phyloP scores from a whole-genome alignment of 1,140 invertebrate genomes.

The Heliconius hewitsoni region DNA sequence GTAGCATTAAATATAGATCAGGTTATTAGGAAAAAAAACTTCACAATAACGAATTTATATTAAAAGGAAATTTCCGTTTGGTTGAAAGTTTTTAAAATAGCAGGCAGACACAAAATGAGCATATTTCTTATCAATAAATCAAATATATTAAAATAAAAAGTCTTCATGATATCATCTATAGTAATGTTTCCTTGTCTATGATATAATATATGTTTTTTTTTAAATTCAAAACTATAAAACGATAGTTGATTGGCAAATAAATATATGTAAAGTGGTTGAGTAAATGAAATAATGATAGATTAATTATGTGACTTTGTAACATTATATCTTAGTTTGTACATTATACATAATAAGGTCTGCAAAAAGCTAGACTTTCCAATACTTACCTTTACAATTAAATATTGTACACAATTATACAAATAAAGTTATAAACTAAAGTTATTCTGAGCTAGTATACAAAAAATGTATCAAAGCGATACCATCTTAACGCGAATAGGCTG shows the following conservation, averaged over 20 bases:
- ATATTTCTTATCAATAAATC: too few species aligned
- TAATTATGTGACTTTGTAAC: not conserved
- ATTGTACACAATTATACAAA: not conserved
- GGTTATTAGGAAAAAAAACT: not conserved
- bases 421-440: not conserved
- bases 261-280: not conserved
- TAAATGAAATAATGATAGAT: not conserved
- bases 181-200: too few species aligned
- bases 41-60: not conserved
- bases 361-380: not conserved
- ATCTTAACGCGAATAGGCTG: not conserved
- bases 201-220: too few species aligned
- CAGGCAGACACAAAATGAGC: too few species aligned
- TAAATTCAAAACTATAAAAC: too few species aligned
- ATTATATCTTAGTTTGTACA: not conserved
- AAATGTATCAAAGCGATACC: not conserved
- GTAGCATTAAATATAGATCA: conserved; percentile 44
- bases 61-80: not conserved
- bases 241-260: not conserved
- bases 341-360: not conserved
- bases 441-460: not conserved
- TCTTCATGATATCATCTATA: too few species aligned
- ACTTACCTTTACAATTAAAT: not conserved
- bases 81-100: too few species aligned
- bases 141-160: too few species aligned